Conservation (phyloP, 1,140 invertebrate species). For the Agrilus planipennis region DNA sequence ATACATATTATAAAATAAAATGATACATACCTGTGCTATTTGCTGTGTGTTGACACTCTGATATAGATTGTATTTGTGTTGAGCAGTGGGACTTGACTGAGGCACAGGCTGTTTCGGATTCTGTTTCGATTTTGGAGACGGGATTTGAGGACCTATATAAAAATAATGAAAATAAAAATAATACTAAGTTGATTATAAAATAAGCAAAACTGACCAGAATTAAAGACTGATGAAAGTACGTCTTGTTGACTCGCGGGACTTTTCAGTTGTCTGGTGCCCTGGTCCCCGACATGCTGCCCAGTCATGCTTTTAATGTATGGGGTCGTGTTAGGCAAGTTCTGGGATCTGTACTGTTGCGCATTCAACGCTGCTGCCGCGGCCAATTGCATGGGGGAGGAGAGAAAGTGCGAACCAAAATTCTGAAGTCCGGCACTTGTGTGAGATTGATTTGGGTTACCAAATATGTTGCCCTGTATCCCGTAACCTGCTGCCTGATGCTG, state of each 20-base stretch:
- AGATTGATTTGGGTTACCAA: constrained; percentile 29
- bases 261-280: constrained; percentile 25
- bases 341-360: constrained; percentile 21
- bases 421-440: constrained; percentile 28
- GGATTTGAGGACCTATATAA: constrained; percentile 26
- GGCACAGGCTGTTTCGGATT: constrained; percentile 30
- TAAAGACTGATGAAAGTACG: constrained; percentile 30
- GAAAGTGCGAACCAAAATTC: constrained; percentile 15
- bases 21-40: constrained; percentile 22
- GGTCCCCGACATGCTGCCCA: constrained; percentile 11
- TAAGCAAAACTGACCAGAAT: constrained; percentile 22
- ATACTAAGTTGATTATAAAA: constrained; percentile 3
- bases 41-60: constrained; percentile 26
- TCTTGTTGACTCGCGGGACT: constrained; percentile 30
- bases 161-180: constrained; percentile 15
- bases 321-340: constrained; percentile 16
- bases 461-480: constrained; percentile 30
- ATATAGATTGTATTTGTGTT: constrained; percentile 30
- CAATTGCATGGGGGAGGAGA: constrained; percentile 16
- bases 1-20: background rate
- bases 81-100: constrained; percentile 29
- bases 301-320: constrained; percentile 26
- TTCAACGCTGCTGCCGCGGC: constrained; percentile 22
- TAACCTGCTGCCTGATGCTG: constrained; percentile 31
- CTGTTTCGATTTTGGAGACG: constrained; percentile 31